Evolutionary conservation across 2,113 vertebrate species (phyloP), one percentile per base, ranked within the genome.

Genomic region (Paramisgurnus dabryanus): DNA sequence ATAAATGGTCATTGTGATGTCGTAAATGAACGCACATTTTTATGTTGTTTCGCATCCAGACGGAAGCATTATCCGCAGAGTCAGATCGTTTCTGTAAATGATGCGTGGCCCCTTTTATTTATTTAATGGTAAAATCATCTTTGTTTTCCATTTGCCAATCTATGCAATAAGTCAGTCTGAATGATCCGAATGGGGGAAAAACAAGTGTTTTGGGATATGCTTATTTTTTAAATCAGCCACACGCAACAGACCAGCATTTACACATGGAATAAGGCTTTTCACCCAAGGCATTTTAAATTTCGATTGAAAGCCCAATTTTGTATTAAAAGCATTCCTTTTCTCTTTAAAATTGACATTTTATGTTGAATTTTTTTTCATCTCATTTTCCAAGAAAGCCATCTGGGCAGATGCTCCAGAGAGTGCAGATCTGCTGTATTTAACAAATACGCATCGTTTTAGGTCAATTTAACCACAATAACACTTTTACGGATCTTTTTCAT

Each of bases 1-100:
- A 82, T 80, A 85, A 87, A 88, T 89, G 60, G 69, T 68, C 87
- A 82, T 84, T 87, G 74, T 82, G 80, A 89, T 85, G 75, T 82
- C 72, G 83, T 88, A 68, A 79, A 50, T 18, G n/a, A 76, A 50
- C 55, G 67, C 43, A 69, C 50, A n/a, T 75, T 50, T 12, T 63
- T 50, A 15, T 43, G 13, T 64, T 53, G 22, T 15, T 64, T 64
- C 8, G 39, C n/a, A 58, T 58, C 55, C n/a, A 58, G 55, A 17
- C 55, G 18, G 55, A 58, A 58, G 55, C 15, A 7, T 18, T 58
- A 18, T 58, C 55, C 15, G 55, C 17, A 22, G 73, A 69, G 70
- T 82, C 39, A 64, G 83, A 79, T 58, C 5, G 55, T 18, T 58
- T n/a, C 55, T 58, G n/a, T 58, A 18, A 77, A 84, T 80, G 66